A percentile compares a stretch with the other conserved stretches of the same genome.
Conservation (phyloP, 2,797 vertebrate species). For the Selene dorsalis region DNA sequence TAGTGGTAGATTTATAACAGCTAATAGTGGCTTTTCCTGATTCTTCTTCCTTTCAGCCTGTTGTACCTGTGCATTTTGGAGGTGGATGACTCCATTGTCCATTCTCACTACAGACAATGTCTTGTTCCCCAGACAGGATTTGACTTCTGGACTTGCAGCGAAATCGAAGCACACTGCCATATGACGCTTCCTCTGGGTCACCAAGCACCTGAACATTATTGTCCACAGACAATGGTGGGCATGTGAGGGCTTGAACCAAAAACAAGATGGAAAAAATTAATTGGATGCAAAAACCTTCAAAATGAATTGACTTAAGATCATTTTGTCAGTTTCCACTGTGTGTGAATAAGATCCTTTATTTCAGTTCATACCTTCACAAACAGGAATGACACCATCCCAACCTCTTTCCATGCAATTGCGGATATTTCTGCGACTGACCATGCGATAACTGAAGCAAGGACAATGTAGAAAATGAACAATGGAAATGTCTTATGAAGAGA, state of each 20-base stretch:
- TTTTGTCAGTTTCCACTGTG: not conserved
- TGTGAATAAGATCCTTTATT: not conserved
- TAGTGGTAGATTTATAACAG: not conserved
- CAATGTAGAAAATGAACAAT: not conserved
- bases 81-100: conserved; percentile 55
- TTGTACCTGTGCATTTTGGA: conserved; percentile 77
- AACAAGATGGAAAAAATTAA: not conserved
- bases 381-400: conserved; percentile 78
- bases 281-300: not conserved
- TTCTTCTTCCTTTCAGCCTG: not conserved
- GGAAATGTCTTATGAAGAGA: not conserved
- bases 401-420: conserved; percentile 72
- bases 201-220: conserved; percentile 55
- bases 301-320: not conserved
- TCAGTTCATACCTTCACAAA: conserved; percentile 77
- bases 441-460: conserved; percentile 70
- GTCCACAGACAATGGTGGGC: conserved; percentile 43
- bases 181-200: conserved; percentile 68
- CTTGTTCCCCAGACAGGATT: not conserved
- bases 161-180: conserved; percentile 76
- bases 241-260: conserved; percentile 66
- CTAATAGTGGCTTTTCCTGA: too few species aligned
- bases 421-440: conserved; percentile 71
- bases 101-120: conserved; percentile 73
- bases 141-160: conserved; percentile 48